Evolutionary conservation across 2,113 vertebrate species (phyloP).

Genomic region (Xenus cinereus): DNA sequence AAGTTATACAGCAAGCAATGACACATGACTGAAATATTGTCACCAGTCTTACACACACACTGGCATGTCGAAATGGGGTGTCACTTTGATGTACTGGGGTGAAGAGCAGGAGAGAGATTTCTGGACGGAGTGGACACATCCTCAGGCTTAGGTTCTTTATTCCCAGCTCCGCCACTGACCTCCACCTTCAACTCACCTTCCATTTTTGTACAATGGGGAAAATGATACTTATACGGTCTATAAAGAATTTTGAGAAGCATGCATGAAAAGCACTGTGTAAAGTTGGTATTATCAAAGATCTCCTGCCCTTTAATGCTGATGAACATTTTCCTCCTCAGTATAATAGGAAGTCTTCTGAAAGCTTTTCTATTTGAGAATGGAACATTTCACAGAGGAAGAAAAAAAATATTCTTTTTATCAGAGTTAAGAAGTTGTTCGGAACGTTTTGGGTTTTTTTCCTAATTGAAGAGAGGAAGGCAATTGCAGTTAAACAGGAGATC

Average conservation of each 20-base stretch:
- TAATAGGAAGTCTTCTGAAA: not conserved
- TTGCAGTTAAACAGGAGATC: not conserved
- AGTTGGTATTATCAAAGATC: not conserved
- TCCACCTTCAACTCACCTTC: not conserved
- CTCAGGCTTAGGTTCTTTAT: not conserved
- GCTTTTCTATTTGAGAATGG: not conserved
- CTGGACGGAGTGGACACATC: not conserved
- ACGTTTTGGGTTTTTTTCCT: not conserved
- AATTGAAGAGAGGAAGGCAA: not conserved
- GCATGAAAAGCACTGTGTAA: not conserved
- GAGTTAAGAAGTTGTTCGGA: not conserved
- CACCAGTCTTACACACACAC: not conserved
- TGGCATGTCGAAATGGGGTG: not conserved
- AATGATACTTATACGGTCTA: not conserved
- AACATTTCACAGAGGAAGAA: not conserved
- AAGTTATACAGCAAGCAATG: not conserved
- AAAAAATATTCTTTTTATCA: not conserved
- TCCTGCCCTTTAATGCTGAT: not conserved
- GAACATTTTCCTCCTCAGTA: not conserved
- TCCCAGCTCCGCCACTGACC: not conserved
- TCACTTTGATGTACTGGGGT: not conserved
- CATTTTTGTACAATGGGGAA: not conserved
- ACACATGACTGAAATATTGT: not conserved
- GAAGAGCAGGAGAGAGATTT: not conserved
- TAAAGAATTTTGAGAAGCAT: not conserved